Conservation (phyloP, 2,888 invertebrate species). For the Polymixis flavicincta region DNA sequence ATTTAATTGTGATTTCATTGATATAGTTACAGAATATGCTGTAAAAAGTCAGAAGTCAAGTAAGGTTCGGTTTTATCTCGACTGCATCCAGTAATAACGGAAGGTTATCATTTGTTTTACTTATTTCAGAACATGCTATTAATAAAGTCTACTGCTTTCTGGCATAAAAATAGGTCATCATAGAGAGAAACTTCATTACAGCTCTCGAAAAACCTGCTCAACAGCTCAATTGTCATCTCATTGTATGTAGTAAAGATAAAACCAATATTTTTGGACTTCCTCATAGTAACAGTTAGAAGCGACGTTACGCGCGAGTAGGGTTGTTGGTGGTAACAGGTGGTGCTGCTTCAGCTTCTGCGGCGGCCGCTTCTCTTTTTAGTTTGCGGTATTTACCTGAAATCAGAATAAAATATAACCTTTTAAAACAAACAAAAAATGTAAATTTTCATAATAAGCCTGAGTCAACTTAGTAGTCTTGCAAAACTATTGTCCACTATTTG, state of each 20-base stretch:
- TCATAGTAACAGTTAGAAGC: conserved; percentile 4
- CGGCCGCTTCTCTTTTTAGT: conserved; percentile 90
- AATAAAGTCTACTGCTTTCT: background rate
- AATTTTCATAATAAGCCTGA: background rate
- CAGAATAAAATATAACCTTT: background rate
- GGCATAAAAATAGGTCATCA: background rate
- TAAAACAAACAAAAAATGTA: background rate
- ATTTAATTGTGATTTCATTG: conserved; percentile 18
- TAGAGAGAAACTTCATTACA: background rate
- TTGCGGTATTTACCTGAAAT: conserved; percentile 92
- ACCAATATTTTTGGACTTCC: conserved; percentile 14
- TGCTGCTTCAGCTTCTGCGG: conserved; percentile 84
- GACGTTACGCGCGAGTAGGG: conserved; percentile 82
- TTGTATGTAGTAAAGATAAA: conserved; percentile 1
- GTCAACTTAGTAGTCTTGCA: background rate
- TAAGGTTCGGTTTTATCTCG: no score
- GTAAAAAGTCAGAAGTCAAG: conserved; percentile 23
- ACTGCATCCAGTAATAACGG: no score
- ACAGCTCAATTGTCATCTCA: background rate
- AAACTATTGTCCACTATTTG: background rate
- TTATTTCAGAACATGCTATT: no score
- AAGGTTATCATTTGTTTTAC: background rate
- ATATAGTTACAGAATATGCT: conserved; percentile 50
- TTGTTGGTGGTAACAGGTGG: conserved; percentile 87
- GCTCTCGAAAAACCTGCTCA: background rate